phyloP scores from a whole-genome alignment of 35 echinoderm and acorn worm species.

The Apostichopus parvimensis region DNA sequence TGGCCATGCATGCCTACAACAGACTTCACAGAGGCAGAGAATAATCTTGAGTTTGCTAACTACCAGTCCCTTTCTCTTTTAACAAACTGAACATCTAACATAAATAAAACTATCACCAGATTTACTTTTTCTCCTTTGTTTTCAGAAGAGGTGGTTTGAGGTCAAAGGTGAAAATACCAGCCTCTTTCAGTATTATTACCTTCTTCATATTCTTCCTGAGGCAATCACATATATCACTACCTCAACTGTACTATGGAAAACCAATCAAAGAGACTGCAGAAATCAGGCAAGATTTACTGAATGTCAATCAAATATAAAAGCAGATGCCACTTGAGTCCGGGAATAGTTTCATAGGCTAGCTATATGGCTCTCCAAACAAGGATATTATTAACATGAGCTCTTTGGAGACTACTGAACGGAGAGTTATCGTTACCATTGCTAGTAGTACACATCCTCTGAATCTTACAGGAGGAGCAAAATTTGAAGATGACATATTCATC shows the following conservation, averaged over 20 bases:
- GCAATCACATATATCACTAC: background rate
- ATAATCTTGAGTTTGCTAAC: too few species aligned
- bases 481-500: background rate
- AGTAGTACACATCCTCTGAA: background rate
- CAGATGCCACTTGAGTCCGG: background rate
- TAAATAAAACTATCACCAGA: background rate
- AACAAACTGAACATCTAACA: background rate
- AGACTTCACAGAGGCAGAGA: too few species aligned
- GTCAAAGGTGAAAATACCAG: slow-evolving; percentile 1
- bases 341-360: background rate
- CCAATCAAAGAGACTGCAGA: background rate
- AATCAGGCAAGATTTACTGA: background rate
- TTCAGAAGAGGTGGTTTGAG: background rate
- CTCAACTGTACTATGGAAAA: background rate
- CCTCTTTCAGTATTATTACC: background rate
- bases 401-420: background rate
- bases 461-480: background rate
- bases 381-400: background rate
- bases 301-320: background rate
- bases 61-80: background rate
- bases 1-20: too few species aligned
- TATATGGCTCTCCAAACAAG: background rate
- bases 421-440: background rate
- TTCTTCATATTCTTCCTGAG: background rate
- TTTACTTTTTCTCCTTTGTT: background rate